phyloP scores from a whole-genome alignment of 2,113 vertebrate genomes.

The Rhadina sibilatrix region DNA sequence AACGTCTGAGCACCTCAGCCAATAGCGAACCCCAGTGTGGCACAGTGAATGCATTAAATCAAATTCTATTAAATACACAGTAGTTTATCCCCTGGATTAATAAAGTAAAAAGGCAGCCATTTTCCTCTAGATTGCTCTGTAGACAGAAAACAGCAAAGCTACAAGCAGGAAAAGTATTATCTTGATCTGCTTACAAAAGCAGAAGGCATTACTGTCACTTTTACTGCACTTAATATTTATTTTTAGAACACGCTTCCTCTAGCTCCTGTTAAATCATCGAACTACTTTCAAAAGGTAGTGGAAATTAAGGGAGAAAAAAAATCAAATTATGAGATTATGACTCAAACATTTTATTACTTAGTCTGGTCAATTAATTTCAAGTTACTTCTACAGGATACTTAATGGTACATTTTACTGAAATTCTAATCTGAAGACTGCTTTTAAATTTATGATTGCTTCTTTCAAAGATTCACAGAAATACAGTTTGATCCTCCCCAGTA shows the following conservation, averaged over 20 bases:
- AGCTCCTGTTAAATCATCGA: background rate
- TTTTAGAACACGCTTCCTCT: conserved; percentile 20
- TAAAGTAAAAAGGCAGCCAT: background rate
- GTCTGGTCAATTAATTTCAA: background rate
- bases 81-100: background rate
- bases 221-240: conserved; percentile 26
- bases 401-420: background rate
- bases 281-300: background rate
- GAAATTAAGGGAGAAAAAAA: background rate
- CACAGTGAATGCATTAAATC: background rate
- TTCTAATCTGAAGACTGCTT: background rate
- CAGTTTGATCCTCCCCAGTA: background rate
- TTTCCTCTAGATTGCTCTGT: background rate
- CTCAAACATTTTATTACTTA: background rate
- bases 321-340: background rate
- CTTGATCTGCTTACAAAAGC: conserved; percentile 58
- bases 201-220: conserved; percentile 52
- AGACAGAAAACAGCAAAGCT: background rate
- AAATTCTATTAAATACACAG: background rate
- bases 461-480: background rate
- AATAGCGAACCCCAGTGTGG: background rate
- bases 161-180: conserved; percentile 17
- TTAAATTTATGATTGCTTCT: background rate
- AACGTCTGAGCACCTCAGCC: background rate
- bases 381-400: background rate